These are phyloP conservation scores for Pangasius mekongensis DNA, from an alignment of 2,797 vertebrate species.

Conservation along the genomic window DNA sequence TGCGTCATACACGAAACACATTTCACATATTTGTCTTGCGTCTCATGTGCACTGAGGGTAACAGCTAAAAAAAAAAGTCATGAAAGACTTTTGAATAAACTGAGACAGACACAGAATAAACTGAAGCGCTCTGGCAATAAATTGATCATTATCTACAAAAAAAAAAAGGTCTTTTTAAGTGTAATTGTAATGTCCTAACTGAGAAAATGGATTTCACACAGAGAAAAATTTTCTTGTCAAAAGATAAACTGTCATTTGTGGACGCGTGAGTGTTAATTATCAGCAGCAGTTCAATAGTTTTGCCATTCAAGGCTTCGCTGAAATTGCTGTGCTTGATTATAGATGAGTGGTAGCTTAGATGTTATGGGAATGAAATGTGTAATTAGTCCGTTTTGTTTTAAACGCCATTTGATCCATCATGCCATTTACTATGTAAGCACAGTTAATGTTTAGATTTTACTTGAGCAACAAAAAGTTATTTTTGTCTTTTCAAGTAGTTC, in stretches of 20 bases:
- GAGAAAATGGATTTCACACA: neutral
- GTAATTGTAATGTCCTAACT: neutral
- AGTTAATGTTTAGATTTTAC: neutral
- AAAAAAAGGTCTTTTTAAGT: neutral
- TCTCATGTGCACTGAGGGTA: neutral
- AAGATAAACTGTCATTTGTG: neutral
- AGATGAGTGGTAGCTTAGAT: neutral
- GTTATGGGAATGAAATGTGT: neutral
- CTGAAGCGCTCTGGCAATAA: neutral
- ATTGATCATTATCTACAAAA: neutral
- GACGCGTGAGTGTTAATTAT: neutral
- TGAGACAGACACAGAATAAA: neutral
- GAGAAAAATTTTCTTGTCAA: neutral
- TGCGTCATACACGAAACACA: neutral
- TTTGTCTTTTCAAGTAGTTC: neutral
- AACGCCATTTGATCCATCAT: neutral
- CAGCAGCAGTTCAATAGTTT: neutral
- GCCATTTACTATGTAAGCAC: neutral
- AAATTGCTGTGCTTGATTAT: neutral
- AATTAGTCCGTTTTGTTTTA: neutral
- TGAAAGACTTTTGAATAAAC: too few relatives aligned
- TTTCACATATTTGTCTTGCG: neutral
- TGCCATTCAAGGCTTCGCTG: neutral
- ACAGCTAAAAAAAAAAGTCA: neutral
- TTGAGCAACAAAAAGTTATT: neutral